These are phyloP conservation scores for Zingel zingel DNA, from an alignment of 2,113 vertebrate genomes.

Conservation along the genomic window DNA sequence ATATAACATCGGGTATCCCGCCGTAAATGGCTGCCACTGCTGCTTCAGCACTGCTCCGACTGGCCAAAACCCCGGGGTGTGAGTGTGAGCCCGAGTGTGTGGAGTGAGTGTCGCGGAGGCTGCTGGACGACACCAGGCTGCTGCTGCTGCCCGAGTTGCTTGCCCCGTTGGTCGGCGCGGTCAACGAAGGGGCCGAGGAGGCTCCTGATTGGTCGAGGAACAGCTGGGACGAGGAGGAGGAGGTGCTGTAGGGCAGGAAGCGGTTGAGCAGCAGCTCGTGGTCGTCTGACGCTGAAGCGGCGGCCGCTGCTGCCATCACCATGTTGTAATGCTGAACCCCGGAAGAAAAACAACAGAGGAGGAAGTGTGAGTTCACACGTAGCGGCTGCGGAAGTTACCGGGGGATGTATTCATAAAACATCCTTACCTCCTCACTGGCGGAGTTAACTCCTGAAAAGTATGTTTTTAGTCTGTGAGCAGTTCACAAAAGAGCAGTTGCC, in stretches of 20 bases:
- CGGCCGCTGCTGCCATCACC: constrained; percentile 93
- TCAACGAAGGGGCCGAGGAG: constrained; percentile 85
- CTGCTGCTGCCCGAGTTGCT: constrained; percentile 92
- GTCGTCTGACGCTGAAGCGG: constrained; percentile 93
- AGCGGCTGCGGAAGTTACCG: neutral
- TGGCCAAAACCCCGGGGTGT: constrained; percentile 72
- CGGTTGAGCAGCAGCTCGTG: constrained; percentile 94
- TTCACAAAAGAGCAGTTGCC: neutral
- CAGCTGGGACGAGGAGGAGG: constrained; percentile 90
- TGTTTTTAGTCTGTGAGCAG: neutral
- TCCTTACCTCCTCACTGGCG: neutral
- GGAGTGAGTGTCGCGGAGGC: constrained; percentile 90
- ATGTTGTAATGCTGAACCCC: constrained; percentile 94
- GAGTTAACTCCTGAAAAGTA: neutral
- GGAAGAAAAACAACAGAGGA: neutral
- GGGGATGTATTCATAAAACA: neutral
- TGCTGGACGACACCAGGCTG: constrained; percentile 93
- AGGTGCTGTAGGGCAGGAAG: constrained; percentile 92
- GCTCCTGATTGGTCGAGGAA: constrained; percentile 94
- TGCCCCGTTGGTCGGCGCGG: constrained; percentile 86
- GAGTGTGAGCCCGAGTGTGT: constrained; percentile 85
- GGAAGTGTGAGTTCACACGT: neutral
- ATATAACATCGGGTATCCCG: constrained; percentile 96
- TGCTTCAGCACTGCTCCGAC: constrained; percentile 86
- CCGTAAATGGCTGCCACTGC: constrained; percentile 92